phyloP scores from a whole-genome alignment of 1,140 invertebrate genomes.

The Drosophila tropicalis region DNA sequence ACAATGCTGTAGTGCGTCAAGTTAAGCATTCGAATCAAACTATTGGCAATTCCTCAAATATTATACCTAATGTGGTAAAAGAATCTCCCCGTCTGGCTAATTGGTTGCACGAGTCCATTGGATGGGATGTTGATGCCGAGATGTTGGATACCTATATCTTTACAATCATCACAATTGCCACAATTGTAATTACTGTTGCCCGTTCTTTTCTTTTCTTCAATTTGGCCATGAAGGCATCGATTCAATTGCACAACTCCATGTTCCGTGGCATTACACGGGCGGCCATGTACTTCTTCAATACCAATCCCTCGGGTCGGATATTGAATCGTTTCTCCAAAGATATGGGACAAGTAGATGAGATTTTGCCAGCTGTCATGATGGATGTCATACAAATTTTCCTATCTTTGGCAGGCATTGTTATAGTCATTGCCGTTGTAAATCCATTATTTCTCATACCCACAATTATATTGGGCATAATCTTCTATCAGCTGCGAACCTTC shows the following conservation, averaged over 20 bases:
- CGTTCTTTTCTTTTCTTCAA: constrained; percentile 87
- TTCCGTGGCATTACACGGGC: constrained; percentile 89
- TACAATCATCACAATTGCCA: constrained; percentile 85
- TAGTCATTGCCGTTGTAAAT: constrained; percentile 91
- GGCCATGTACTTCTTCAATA: constrained; percentile 93
- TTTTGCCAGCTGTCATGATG: constrained; percentile 89
- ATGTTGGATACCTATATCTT: constrained; percentile 82
- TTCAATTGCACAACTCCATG: constrained; percentile 90
- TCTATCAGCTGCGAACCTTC: constrained; percentile 89
- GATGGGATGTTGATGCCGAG: constrained; percentile 63
- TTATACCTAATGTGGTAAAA: constrained; percentile 19
- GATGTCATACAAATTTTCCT: constrained; percentile 91
- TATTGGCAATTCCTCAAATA: constrained; percentile 23
- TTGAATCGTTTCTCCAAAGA: constrained; percentile 94
- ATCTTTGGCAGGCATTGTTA: constrained; percentile 89
- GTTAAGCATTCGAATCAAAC: neutral
- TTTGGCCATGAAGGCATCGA: constrained; percentile 89
- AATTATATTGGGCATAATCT: constrained; percentile 88
- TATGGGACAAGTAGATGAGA: constrained; percentile 93
- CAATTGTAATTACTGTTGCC: constrained; percentile 86
- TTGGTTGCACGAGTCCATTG: constrained; percentile 50
- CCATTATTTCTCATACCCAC: constrained; percentile 90
- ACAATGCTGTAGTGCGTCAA: constrained; percentile 16
- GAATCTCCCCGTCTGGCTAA: constrained; percentile 42
- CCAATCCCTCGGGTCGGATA: constrained; percentile 90